Percentiles rank a stretch among this genome's conserved stretches.
phyloP scores from a whole-genome alignment of 2,888 invertebrate genomes.

The Yponomeuta plumbellus region DNA sequence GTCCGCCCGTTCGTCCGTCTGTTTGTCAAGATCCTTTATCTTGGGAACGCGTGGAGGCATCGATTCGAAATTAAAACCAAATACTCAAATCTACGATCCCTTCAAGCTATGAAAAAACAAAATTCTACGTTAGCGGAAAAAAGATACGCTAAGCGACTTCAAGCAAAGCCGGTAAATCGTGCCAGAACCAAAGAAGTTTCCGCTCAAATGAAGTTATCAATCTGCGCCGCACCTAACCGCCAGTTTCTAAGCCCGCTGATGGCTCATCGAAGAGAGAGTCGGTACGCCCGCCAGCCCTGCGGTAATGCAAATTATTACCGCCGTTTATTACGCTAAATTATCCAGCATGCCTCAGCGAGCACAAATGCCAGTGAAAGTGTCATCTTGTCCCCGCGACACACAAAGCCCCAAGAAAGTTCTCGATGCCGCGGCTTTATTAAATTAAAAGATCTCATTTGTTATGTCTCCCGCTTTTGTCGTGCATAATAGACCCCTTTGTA shows the following conservation, averaged over 20 bases:
- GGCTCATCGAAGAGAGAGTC: constrained; percentile 1
- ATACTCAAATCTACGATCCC: too few species aligned
- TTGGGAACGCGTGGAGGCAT: too few species aligned
- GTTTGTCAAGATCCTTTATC: too few species aligned
- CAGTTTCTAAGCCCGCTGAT: not conserved
- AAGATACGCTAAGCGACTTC: too few species aligned
- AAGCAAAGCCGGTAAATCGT: too few species aligned
- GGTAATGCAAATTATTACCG: constrained; percentile 18
- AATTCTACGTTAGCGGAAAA: too few species aligned
- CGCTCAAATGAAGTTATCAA: not conserved
- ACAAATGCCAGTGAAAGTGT: constrained; percentile 48
- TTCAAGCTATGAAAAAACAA: too few species aligned
- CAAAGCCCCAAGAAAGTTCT: constrained; percentile 12
- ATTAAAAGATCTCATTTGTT: constrained; percentile 5
- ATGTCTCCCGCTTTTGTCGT: not conserved
- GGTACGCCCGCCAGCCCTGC: constrained; percentile 9
- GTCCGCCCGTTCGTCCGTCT: too few species aligned
- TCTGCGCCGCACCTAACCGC: not conserved
- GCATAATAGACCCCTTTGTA: not conserved
- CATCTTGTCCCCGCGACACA: constrained; percentile 5
- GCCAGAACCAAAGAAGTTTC: not conserved
- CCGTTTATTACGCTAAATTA: constrained; percentile 43
- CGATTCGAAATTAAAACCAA: too few species aligned
- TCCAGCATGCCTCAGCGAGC: constrained; percentile 39
- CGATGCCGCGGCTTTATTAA: constrained; percentile 4